Conservation (phyloP, 2,888 invertebrate species). For the Nephrotoma appendiculata region DNA sequence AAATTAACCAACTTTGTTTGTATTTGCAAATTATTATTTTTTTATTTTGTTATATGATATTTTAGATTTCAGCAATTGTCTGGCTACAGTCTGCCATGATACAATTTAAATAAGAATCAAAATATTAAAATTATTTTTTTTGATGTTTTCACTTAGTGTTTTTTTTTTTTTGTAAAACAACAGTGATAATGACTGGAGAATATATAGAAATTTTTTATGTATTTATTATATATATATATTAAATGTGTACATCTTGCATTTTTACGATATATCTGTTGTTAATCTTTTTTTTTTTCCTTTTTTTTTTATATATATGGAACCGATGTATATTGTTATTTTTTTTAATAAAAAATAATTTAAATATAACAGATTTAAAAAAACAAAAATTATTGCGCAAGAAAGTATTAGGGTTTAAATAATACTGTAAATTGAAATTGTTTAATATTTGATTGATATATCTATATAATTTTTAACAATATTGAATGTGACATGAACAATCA, state of each 20-base stretch:
- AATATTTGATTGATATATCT: neutral
- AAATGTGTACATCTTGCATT: slow-evolving; percentile 10
- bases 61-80: slow-evolving; percentile 18
- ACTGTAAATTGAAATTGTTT: neutral
- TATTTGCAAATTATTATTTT: neutral
- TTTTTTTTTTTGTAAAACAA: slow-evolving; percentile 19
- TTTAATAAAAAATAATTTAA: neutral
- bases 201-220: slow-evolving; percentile 12
- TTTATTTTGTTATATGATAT: neutral
- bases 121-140: slow-evolving; percentile 6
- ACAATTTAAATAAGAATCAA: slow-evolving; percentile 1
- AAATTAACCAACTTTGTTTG: neutral
- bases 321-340: neutral
- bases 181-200: slow-evolving; percentile 35
- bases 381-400: neutral
- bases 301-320: neutral
- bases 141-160: slow-evolving; percentile 14
- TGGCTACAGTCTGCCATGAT: slow-evolving; percentile 20
- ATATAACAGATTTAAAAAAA: neutral
- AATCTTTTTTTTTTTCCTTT: neutral
- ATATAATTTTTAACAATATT: slow-evolving; percentile 1
- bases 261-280: slow-evolving; percentile 2
- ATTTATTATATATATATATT: slow-evolving; percentile 13
- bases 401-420: neutral
- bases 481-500: slow-evolving; percentile 7